Conservation (phyloP, 2,113 vertebrate genomes). For the Octodon degus region DNA sequence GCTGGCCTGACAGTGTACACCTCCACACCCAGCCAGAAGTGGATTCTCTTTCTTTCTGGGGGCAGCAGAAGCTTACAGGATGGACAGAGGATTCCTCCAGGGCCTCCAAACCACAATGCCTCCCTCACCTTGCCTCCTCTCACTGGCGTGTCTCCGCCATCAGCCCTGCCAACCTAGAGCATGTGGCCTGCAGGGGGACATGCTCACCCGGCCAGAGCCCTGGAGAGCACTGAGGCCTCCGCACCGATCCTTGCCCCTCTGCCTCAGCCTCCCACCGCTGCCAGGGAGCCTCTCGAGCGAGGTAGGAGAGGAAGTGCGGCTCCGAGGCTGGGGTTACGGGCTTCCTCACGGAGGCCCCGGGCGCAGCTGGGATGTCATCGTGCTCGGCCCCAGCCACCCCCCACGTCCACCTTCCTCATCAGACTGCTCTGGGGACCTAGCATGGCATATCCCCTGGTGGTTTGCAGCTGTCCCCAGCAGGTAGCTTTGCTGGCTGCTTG, state of each 20-base stretch:
- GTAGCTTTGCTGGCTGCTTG: not conserved
- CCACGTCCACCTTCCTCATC: not conserved
- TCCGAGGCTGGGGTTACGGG: not conserved
- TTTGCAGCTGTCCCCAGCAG: not conserved
- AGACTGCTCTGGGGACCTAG: not conserved
- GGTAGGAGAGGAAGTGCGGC: not conserved
- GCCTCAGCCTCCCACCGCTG: not conserved
- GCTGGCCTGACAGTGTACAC: not conserved
- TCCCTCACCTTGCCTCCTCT: not conserved
- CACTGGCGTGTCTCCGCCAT: no score
- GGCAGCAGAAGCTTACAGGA: not conserved
- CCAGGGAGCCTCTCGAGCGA: not conserved
- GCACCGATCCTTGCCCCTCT: not conserved
- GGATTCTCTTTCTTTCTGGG: not conserved
- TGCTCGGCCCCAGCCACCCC: not conserved
- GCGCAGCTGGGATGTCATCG: not conserved
- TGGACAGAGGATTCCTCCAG: not conserved
- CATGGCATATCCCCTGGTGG: not conserved
- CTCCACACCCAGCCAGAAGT: not conserved
- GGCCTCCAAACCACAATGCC: not conserved
- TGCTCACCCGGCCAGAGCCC: not conserved
- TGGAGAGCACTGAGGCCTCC: not conserved
- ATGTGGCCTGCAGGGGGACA: not conserved
- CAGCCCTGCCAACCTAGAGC: not conserved
- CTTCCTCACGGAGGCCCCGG: not conserved